phyloP scores from a whole-genome alignment of 2,113 vertebrate genomes.

The Speoplatyrhinus poulsoni region DNA sequence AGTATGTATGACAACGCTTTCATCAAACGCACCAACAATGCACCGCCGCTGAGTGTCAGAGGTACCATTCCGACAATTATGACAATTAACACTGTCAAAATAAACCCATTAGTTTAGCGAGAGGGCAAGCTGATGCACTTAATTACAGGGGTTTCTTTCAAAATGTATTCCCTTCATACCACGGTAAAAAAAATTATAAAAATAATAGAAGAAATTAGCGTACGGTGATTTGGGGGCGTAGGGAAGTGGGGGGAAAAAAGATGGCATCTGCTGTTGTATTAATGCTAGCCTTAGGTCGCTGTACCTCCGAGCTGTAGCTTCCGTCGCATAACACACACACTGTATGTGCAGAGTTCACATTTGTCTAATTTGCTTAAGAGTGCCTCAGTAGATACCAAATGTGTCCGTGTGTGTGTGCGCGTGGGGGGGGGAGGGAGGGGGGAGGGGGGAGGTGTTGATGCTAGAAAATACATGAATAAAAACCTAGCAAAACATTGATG shows the following conservation, averaged over 20 bases:
- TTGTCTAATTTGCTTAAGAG: conserved; percentile 4
- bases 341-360: conserved; percentile 5
- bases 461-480: not conserved
- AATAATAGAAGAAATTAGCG: conserved; percentile 35
- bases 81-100: conserved; percentile 82
- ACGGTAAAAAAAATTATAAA: conserved; percentile 10
- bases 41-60: conserved; percentile 67
- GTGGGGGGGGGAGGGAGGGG: too few relatives aligned
- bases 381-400: not conserved
- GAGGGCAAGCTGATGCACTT: conserved; percentile 67
- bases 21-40: conserved; percentile 69
- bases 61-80: conserved; percentile 79
- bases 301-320: conserved; percentile 30
- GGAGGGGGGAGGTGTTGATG: not conserved
- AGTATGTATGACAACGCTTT: conserved; percentile 75
- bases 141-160: conserved; percentile 74
- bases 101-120: conserved; percentile 73
- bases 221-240: conserved; percentile 13
- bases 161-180: conserved; percentile 66
- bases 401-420: not conserved
- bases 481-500: not conserved
- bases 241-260: conserved; percentile 25
- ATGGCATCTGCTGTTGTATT: conserved; percentile 50
- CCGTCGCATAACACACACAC: conserved; percentile 4
- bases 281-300: conserved; percentile 31